Evolutionary conservation across 2,888 invertebrate species (phyloP).

Genomic region (Erynnis tages): DNA sequence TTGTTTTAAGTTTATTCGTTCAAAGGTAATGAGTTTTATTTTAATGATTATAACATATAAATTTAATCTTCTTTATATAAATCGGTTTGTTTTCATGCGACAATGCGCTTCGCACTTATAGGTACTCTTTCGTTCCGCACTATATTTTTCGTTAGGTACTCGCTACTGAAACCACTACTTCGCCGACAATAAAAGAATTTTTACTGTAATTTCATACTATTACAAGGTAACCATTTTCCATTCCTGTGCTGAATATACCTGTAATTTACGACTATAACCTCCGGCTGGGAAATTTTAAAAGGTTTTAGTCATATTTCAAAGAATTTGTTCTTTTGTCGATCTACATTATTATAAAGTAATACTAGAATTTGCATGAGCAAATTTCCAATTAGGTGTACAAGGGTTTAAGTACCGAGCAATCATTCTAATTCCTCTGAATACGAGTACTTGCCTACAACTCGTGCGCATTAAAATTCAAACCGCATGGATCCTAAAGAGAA

Average conservation of each 20-base stretch:
- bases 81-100: too few species aligned
- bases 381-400: constrained; percentile 33
- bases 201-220: constrained; percentile 8
- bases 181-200: constrained; percentile 26
- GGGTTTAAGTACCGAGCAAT: constrained; percentile 30
- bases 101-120: too few species aligned
- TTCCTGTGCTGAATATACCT: neutral
- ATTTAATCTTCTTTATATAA: too few species aligned
- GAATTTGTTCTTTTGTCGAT: constrained; percentile 22
- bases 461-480: constrained; percentile 44
- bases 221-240: constrained; percentile 17
- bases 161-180: neutral
- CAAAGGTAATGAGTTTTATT: too few species aligned
- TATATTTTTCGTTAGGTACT: too few species aligned
- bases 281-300: constrained; percentile 26
- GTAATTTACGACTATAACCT: constrained; percentile 27
- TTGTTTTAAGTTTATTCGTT: too few species aligned
- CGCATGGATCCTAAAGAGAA: constrained; percentile 52
- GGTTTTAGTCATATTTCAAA: neutral
- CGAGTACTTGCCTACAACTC: constrained; percentile 35
- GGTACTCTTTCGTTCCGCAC: neutral
- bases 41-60: too few species aligned
- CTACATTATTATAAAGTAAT: constrained; percentile 34
- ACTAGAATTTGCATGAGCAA: constrained; percentile 17
- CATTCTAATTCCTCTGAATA: constrained; percentile 31